Evolutionary conservation across 2,888 invertebrate species (phyloP).

Genomic region (Platycnemis pennipes): DNA sequence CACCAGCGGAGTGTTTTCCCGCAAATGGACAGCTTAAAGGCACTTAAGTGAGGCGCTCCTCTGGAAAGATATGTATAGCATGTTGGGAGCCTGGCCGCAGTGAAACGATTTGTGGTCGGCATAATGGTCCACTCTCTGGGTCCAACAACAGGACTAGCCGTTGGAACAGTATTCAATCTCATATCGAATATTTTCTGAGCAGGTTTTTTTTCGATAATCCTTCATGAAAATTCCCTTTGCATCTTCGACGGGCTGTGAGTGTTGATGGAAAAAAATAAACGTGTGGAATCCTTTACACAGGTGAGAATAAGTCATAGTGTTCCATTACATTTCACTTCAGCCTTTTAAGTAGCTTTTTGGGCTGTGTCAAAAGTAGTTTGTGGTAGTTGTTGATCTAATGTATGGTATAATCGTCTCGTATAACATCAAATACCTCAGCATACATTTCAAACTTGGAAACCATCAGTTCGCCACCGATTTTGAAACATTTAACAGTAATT

Average conservation of each 20-base stretch:
- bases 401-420: too few relatives aligned
- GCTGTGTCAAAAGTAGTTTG: too few relatives aligned
- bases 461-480: too few relatives aligned
- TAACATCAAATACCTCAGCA: too few relatives aligned
- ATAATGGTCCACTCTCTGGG: background rate
- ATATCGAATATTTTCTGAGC: background rate
- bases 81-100: background rate
- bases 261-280: background rate
- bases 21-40: background rate
- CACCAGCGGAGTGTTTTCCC: background rate
- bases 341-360: too few relatives aligned
- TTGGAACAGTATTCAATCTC: background rate
- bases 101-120: background rate
- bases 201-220: background rate
- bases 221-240: background rate
- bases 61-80: background rate
- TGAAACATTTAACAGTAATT: too few relatives aligned
- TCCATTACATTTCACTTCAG: too few relatives aligned
- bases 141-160: background rate
- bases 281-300: background rate
- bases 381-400: too few relatives aligned
- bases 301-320: too few relatives aligned
- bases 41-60: background rate
- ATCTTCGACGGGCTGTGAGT: background rate
- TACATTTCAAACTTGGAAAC: too few relatives aligned